Conservation (phyloP, 2,888 invertebrate species). For the Eucera pruinosa region DNA sequence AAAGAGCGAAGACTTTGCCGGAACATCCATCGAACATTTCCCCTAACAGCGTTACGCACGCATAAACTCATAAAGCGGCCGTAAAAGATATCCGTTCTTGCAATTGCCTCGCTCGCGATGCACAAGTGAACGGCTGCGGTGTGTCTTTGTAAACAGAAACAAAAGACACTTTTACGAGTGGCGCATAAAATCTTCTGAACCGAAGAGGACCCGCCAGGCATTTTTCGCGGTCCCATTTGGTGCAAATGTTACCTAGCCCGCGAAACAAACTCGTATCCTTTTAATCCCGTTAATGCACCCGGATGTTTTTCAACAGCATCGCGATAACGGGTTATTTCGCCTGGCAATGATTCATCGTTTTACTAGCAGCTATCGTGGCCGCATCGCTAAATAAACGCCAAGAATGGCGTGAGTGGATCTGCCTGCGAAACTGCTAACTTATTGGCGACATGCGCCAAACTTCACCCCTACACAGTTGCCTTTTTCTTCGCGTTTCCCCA, state of each 20-base stretch:
- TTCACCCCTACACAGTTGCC: not conserved
- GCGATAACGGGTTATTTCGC: not conserved
- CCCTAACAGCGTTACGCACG: not conserved
- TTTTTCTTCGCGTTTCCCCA: not conserved
- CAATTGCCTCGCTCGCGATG: not conserved
- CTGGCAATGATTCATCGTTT: not conserved
- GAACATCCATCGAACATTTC: not conserved
- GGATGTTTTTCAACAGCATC: not conserved
- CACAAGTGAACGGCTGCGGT: not conserved
- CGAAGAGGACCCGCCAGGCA: not conserved
- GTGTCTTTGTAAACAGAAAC: not conserved
- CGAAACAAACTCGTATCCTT: not conserved
- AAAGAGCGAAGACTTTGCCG: not conserved
- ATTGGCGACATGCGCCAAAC: slow-evolving; percentile 1
- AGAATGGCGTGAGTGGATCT: not conserved
- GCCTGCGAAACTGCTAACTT: not conserved
- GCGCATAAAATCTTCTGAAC: no score
- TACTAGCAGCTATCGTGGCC: not conserved
- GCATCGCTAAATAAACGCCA: not conserved
- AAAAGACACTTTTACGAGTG: not conserved
- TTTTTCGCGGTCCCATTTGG: not conserved
- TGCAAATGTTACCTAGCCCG: not conserved
- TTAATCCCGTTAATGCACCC: not conserved
- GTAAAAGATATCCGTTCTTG: not conserved
- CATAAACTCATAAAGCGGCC: not conserved